Evolutionary conservation across 2,797 vertebrate species (phyloP), one percentile per base, ranked within the genome.

Genomic region (Chiroxiphia lanceolata): DNA sequence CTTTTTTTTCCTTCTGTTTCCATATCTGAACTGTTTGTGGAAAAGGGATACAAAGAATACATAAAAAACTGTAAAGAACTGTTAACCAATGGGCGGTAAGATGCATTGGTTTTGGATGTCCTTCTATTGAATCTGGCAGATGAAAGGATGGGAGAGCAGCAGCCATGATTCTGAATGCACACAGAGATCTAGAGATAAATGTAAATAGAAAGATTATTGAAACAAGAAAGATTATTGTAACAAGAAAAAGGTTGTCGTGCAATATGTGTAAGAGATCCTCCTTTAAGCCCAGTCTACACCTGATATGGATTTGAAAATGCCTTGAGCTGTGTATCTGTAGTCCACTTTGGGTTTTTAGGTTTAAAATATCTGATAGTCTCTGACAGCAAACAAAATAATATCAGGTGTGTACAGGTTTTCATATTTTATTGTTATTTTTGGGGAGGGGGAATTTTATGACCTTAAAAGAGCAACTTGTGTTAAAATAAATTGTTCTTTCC

Each of bases 11-110:
- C 6, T 53, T 50, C 8, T 77, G 5, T 78, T 87, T 87, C 60
- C 8, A 7, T 57, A 50, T 9, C 0, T 2, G 4, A 25, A 6
- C 21, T 83, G 8, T 56, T 74, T 60, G 33, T 71, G 21, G 18
- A 56, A 78, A 70, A 74, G 21, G 4, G 3, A 4, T 65, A 13
- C 1, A 13, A 84, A 40, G 17, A 0, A 1, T 59, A 18, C 3
- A 2, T n/a, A 6, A 63, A 61, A 57, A 78, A 75, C 10, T 21
- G 3, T 9, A 40, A 27, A 51, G 53, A 53, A 13, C 8, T 38
- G 9, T 76, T 88, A 75, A 63, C 4, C 9, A 21, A 0, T 25
- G 6, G 3, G 3, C 83, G 10, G 3, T 53, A 47, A 68, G 19
- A 72, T 23, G 21, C 5, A 5, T 5, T 57, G 26, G 2, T 17